Conservation (phyloP, 2,113 vertebrate genomes). For the Carlito syrichta region DNA sequence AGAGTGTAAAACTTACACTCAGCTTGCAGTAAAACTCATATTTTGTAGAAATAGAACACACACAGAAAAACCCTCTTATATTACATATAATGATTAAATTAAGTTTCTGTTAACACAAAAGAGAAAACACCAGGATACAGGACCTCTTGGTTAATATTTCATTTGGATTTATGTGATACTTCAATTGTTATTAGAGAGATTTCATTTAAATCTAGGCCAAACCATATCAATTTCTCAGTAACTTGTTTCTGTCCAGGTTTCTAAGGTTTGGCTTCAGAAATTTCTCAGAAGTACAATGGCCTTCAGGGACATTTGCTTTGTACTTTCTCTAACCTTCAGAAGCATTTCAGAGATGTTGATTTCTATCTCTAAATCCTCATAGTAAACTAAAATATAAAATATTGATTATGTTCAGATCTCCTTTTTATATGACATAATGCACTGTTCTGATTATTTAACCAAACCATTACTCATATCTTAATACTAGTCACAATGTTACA, state of each 20-base stretch:
- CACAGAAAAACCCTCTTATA: not conserved
- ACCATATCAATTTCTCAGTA: not conserved
- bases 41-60: not conserved
- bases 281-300: not conserved
- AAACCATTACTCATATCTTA: not conserved
- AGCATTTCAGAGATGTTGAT: constrained; percentile 2
- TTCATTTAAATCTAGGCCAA: not conserved
- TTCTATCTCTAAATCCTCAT: not conserved
- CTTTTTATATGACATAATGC: not conserved
- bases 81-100: not conserved
- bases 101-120: not conserved
- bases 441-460: not conserved
- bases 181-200: not conserved
- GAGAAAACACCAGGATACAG: not conserved
- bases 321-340: not conserved
- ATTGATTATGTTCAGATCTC: not conserved
- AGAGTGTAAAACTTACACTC: not conserved
- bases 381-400: constrained; percentile 11
- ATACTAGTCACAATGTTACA: not conserved
- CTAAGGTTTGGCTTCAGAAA: not conserved
- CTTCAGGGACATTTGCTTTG: not conserved
- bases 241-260: not conserved
- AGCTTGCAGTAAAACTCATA: not conserved
- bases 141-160: not conserved
- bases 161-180: not conserved